Evolutionary conservation across 2,797 vertebrate species (phyloP), one percentile per base, ranked within the genome.

Genomic region (Apogon hyalosoma): DNA sequence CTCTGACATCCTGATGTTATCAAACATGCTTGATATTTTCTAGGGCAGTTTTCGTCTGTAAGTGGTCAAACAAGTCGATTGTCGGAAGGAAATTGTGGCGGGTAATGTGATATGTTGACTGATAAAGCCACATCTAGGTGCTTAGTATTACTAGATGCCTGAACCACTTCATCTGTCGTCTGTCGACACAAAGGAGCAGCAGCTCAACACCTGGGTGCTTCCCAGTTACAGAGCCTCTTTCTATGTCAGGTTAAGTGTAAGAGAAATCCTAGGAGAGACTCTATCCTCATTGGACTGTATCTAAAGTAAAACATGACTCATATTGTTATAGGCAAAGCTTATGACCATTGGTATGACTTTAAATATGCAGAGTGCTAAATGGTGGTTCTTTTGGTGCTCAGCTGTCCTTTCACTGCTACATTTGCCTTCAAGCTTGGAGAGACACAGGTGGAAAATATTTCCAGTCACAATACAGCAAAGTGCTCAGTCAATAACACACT

Each of bases 1-100:
- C 56, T 56, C 2, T 36, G 46, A 62, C 58, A 53, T 63, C 36
- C 46, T 54, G 72, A 63, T 68, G 28, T 48, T 47, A 77, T 78
- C 65, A 41, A 38, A 60, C 62, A 52, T 18, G 11, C 1, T 24
- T 58, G 53, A 64, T 62, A 49, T 59, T 69, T 72, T 66, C 41
- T 13, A 31, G 45, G 38, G 8, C 36, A 13, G 66, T 31, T 15
- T 54, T 52, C 15, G 36, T 0, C 0, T 7, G 1, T 38, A 49
- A 31, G 59, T 1, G 18, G 53, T 48, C 0, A 0, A 56, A 45
- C 15, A 38, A 43, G 0, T 61, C 67, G 18, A 41, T 63, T 31
- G 43, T 61, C n/a, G 28, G 33, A 60, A 3, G 0, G 50, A 78
- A 63, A 72, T 43, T 62, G 49, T 2, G 0, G 6, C 2, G 0